phyloP scores from a whole-genome alignment of 2,888 invertebrate species.

The Brachyptera risi region DNA sequence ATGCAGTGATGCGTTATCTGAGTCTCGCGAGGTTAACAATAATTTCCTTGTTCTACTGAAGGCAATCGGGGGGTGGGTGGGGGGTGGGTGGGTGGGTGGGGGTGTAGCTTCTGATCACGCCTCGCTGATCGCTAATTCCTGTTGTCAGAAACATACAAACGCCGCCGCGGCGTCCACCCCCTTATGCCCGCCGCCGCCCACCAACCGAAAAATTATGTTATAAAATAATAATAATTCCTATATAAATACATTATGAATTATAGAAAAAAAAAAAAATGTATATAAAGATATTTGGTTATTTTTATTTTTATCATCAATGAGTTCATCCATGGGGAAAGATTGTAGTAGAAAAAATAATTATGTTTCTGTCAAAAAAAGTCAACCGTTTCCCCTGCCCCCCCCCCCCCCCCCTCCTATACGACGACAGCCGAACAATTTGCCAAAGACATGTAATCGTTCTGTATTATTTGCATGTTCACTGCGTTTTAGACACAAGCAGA shows the following conservation, averaged over 20 bases:
- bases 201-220: too few relatives aligned
- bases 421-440: neutral
- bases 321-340: neutral
- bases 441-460: too few relatives aligned
- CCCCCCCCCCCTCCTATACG: neutral
- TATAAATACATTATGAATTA: too few relatives aligned
- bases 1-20: neutral
- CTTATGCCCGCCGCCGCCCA: neutral
- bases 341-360: neutral
- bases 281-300: neutral
- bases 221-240: neutral
- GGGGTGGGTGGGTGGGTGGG: too few relatives aligned
- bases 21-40: neutral
- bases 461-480: too few relatives aligned
- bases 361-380: constrained; percentile 8
- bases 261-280: neutral
- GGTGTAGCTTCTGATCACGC: constrained; percentile 12
- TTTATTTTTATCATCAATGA: neutral
- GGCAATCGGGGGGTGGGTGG: neutral
- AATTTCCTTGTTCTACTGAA: neutral
- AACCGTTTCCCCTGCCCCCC: neutral
- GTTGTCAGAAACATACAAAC: constrained; percentile 17
- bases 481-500: too few relatives aligned
- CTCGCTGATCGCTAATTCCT: constrained; percentile 17
- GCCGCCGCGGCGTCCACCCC: neutral